phyloP scores from a whole-genome alignment of 2,888 invertebrate species.

The Cancer borealis region DNA sequence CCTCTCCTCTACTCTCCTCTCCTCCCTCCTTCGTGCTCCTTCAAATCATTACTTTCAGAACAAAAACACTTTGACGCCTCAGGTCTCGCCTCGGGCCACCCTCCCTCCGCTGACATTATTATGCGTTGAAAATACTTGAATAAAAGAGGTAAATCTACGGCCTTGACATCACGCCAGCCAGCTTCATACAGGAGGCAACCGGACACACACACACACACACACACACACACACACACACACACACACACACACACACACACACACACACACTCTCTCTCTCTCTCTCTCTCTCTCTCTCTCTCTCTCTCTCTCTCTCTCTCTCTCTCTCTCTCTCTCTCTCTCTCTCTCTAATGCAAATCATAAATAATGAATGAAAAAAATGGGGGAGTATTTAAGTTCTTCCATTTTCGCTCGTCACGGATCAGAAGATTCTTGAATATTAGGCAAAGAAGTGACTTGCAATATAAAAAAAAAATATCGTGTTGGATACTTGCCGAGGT shows the following conservation, averaged over 20 bases:
- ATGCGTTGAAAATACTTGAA: background rate
- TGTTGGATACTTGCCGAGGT: background rate
- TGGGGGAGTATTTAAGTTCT: background rate
- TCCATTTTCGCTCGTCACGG: background rate
- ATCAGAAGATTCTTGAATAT: background rate
- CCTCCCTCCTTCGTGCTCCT: background rate
- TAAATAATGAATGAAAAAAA: background rate
- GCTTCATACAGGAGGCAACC: background rate
- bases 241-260: background rate
- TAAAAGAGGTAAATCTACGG: background rate
- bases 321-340: background rate
- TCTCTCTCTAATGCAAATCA: background rate
- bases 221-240: too few species aligned
- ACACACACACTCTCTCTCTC: background rate
- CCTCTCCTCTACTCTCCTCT: too few species aligned
- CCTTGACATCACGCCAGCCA: background rate
- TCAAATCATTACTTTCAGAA: slow-evolving; percentile 8
- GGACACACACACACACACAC: background rate
- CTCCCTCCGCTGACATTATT: slow-evolving; percentile 10
- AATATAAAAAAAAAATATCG: background rate
- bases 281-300: slow-evolving; percentile 40
- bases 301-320: slow-evolving; percentile 37
- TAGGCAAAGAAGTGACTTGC: slow-evolving; percentile 20
- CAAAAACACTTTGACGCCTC: slow-evolving; percentile 12
- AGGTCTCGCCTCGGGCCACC: background rate